Base-by-base conservation (phyloP, 1,140 invertebrate genomes). In the Gryon sp. region DNA sequence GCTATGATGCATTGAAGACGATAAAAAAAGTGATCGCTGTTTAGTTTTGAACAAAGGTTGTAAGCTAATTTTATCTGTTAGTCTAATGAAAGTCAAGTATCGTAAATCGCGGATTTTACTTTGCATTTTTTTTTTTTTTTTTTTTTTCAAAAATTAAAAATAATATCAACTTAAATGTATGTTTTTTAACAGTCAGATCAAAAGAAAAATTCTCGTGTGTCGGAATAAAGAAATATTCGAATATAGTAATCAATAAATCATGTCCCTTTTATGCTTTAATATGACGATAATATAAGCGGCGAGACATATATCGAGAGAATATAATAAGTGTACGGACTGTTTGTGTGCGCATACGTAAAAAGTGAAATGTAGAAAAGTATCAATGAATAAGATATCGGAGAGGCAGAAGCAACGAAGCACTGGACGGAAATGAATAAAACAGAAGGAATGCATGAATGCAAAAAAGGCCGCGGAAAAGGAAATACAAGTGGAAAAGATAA, bases 321-420 rank as follows among this genome's bases (percentile, higher is more conserved):
- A 62, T 70, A 70, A 72, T 68, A 68, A 68, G 63, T 68, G n/a
- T 36, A 32, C 52, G 36, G n/a, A n/a, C 36, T 48, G 30, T 36
- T 18, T 43, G 46, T 43, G 36, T 16, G 48, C 38, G 34, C 68
- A 63, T 63, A 55, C 41, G 34, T 15, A 18, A 22, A 14, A 55
- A 8, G 40, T 5, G 59, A 69, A 34, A 75, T 68, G 63, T 57
- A 76, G 73, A 76, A 70, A 76, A 50, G 73, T 76, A 76, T 76
- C 73, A 76, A 76, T 76, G 73, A 76, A 76, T 76, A 76, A 76
- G 73, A 76, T 76, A 76, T 76, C 52, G n/a, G n/a, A n/a, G 65
- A 20, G 16, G 59, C 34, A 11, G 24, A 36, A 15, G n/a, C n/a
- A n/a, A n/a, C n/a, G n/a, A n/a, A n/a, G n/a, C n/a, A 63, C 73